phyloP scores from a whole-genome alignment of 2,888 invertebrate species.

The Eueremaeus valkanovi region DNA sequence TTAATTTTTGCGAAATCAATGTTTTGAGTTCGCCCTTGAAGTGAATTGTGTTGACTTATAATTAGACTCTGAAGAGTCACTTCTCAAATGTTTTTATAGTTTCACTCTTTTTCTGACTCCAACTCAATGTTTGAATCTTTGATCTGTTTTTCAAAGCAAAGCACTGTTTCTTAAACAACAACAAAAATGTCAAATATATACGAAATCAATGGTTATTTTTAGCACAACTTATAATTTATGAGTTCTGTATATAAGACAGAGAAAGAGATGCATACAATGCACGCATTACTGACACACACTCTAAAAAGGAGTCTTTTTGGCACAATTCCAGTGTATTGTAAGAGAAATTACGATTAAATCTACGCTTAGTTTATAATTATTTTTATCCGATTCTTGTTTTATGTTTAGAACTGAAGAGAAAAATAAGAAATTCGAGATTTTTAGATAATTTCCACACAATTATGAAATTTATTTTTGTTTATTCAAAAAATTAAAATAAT shows the following conservation, averaged over 20 bases:
- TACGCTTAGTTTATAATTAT: not conserved
- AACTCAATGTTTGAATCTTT: too few relatives aligned
- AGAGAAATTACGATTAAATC: not conserved
- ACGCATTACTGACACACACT: not conserved
- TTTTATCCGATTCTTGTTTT: not conserved
- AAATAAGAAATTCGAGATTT: not conserved
- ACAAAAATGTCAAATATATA: not conserved
- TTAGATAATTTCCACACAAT: too few relatives aligned
- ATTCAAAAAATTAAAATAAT: too few relatives aligned
- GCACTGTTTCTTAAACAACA: not conserved
- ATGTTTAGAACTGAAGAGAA: too few relatives aligned
- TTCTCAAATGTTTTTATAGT: not conserved
- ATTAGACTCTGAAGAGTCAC: not conserved
- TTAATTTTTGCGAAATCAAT: not conserved
- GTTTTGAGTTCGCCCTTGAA: not conserved
- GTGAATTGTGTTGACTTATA: not conserved
- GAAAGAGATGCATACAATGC: not conserved
- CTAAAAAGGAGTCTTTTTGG: not conserved
- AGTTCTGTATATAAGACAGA: not conserved
- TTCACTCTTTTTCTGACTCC: not conserved
- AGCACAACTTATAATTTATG: not conserved
- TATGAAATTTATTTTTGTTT: too few relatives aligned
- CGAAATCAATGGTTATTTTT: not conserved
- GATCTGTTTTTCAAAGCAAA: too few relatives aligned
- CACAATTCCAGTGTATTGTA: conserved; percentile 8